Conservation (phyloP, 2,113 vertebrate genomes). For the Trematomus loennbergii region DNA sequence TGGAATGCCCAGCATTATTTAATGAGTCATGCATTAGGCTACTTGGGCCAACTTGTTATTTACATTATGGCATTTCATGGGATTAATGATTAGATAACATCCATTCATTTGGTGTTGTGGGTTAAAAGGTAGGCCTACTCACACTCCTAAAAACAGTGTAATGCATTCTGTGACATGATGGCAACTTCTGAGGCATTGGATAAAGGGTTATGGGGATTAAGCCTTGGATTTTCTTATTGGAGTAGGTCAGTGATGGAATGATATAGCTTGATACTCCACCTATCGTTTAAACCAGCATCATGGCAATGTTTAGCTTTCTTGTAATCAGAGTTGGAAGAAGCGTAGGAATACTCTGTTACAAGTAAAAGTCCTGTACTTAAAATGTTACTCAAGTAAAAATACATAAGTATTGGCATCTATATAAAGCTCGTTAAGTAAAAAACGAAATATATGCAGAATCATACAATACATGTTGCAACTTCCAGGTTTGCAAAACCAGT, state of each 20-base stretch:
- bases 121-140: background rate
- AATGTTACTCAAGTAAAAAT: too few species aligned
- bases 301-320: background rate
- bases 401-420: too few species aligned
- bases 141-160: background rate
- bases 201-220: background rate
- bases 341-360: too few species aligned
- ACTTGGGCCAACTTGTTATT: too few species aligned
- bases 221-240: background rate
- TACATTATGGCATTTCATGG: background rate
- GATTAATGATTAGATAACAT: too few species aligned
- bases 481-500: background rate
- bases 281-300: too few species aligned
- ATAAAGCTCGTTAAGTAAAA: too few species aligned
- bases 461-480: background rate
- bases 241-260: background rate
- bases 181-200: background rate
- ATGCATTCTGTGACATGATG: background rate
- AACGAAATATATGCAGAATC: too few species aligned
- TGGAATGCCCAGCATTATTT: too few species aligned
- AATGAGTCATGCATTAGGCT: too few species aligned
- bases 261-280: background rate
- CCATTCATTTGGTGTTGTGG: background rate
- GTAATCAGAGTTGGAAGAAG: too few species aligned
- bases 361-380: too few species aligned